phyloP scores from a whole-genome alignment of 2,113 vertebrate species.

The Macheiramphus alcinus region DNA sequence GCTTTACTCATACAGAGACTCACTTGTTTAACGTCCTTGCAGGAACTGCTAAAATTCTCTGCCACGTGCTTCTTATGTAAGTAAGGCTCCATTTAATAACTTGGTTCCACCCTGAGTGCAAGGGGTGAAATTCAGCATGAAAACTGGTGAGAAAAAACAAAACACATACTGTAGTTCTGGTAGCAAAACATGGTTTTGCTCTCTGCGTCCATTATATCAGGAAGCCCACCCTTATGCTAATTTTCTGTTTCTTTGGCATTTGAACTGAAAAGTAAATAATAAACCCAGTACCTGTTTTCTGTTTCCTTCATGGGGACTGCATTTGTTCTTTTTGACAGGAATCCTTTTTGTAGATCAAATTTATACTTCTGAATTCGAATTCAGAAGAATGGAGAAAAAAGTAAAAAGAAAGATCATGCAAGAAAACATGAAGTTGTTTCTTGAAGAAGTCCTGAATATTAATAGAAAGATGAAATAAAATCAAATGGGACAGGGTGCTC shows the following conservation, averaged over 20 bases:
- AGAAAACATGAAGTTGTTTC: background rate
- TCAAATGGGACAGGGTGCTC: background rate
- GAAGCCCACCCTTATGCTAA: background rate
- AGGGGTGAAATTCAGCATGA: background rate
- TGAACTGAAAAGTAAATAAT: background rate
- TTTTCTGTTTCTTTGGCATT: background rate
- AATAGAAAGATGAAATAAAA: background rate
- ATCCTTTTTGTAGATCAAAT: background rate
- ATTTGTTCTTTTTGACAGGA: background rate
- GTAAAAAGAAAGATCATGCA: background rate
- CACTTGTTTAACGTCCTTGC: background rate
- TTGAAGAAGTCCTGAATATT: background rate
- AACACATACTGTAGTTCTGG: background rate
- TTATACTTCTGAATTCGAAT: background rate
- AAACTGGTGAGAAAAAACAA: background rate
- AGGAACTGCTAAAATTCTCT: background rate
- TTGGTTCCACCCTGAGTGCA: background rate
- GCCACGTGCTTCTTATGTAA: constrained; percentile 16
- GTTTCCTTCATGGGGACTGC: background rate
- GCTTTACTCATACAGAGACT: background rate
- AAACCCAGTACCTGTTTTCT: background rate
- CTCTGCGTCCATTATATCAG: background rate
- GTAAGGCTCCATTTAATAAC: background rate
- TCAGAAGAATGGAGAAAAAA: background rate
- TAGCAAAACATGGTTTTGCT: background rate